Base-by-base conservation (phyloP, 2,888 invertebrate genomes). In the Andrena dorsata region DNA sequence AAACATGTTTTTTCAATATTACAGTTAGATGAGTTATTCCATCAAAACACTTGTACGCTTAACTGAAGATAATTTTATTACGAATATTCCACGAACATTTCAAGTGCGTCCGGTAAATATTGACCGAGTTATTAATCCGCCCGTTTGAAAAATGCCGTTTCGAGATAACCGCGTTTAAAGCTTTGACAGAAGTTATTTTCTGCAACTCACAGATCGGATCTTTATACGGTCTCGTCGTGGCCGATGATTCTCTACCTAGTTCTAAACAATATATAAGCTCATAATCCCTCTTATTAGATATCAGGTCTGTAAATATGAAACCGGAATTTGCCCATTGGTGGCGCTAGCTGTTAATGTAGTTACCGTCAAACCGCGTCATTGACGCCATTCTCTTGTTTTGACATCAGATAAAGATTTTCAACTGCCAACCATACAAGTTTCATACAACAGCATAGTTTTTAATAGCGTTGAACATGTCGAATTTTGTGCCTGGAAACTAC, bases 261-360 rank as follows among this genome's bases (percentile, higher is more conserved):
- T 32, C 8, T 32, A 32, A 32, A 32, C 5, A 32, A 7, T 32
- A 32, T 7, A 32, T 32, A 32, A 32, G 32, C 32, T 32, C 32
- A 32, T 32, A 32, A 32, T 8, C 32, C 32, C 32, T 32, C 8
- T 8, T 32, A 8, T 32, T 32, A 32, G 8, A 8, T 32, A n/a
- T n/a, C n/a, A n/a, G n/a, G 30, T 16, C 60, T 16, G 28, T 63
- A 63, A 63, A 63, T 63, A 63, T 63, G 63, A 63, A 63, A 41
- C 63, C 23, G 41, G 63, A 63, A 63, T 63, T 63, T 63, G 20
- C 63, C 23, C 23, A 63, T 41, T 41, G 0, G 20, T 63, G 63
- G 63, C 63, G 35, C 35, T 63, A 63, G 35, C 63, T 63, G 13
- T 35, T 8, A 63, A 63, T 63, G 41, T 63, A 51, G n/a, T 49